These are phyloP conservation scores for Astropecten irregularis DNA, from an alignment of 53 echinoderm and acorn worm species.

Conservation along the genomic window DNA sequence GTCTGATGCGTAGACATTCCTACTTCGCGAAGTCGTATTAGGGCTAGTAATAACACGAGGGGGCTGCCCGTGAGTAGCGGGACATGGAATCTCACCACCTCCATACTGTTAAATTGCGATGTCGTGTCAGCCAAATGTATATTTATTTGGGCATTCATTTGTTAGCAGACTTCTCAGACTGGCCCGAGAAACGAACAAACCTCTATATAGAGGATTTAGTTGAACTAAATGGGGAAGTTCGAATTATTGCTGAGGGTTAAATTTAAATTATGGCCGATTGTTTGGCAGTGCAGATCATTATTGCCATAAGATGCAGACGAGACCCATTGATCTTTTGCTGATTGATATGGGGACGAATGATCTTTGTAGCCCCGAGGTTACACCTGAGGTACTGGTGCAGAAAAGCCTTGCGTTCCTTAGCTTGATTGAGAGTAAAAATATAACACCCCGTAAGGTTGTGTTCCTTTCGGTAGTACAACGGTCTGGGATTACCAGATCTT, in stretches of 20 bases:
- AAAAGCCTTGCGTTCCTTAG: background rate
- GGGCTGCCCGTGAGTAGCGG: background rate
- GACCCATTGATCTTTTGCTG: background rate
- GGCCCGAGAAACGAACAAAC: no score
- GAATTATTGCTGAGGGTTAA: no score
- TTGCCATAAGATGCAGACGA: background rate
- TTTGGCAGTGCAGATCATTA: no score
- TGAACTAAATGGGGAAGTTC: no score
- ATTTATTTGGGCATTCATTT: no score
- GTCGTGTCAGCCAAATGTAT: no score
- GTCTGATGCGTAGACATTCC: background rate
- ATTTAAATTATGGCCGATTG: no score
- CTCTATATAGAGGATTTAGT: no score
- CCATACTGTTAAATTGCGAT: no score
- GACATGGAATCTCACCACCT: background rate
- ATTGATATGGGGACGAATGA: slow-evolving; percentile 2
- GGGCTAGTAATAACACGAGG: background rate
- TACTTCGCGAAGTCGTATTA: background rate
- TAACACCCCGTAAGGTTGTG: background rate
- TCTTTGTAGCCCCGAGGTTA: background rate
- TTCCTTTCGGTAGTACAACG: background rate
- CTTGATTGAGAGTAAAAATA: background rate
- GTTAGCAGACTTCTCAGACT: no score
- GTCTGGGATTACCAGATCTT: background rate
- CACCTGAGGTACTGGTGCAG: background rate